These are phyloP conservation scores for Drosophila elegans DNA, from an alignment of 1,140 invertebrate genomes.

Conservation along the genomic window DNA sequence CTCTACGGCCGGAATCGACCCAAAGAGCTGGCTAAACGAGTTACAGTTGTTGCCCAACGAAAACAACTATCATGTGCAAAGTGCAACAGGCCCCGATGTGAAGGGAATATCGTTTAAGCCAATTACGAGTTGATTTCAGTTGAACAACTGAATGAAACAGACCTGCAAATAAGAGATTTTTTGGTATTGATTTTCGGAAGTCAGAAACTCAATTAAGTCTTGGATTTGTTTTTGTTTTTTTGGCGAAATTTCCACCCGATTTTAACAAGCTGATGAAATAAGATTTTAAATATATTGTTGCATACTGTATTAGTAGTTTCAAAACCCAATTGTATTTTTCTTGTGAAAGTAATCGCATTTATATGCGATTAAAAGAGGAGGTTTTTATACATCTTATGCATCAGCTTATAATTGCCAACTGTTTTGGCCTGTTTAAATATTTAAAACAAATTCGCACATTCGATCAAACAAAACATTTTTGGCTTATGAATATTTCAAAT, in stretches of 20 bases:
- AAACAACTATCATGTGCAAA: conserved; percentile 47
- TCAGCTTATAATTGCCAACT: no score
- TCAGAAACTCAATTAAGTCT: background rate
- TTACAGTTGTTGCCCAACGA: conserved; percentile 49
- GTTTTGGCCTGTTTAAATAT: conserved; percentile 3
- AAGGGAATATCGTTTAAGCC: conserved; percentile 4
- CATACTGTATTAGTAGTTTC: no score
- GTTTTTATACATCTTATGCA: no score
- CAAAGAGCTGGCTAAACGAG: conserved; percentile 37
- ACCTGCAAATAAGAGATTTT: background rate
- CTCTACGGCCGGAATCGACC: conserved; percentile 45
- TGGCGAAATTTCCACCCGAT: no score
- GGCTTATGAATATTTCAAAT: conserved; percentile 24
- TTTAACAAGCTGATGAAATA: no score
- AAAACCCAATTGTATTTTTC: no score
- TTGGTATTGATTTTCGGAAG: conserved; percentile 9
- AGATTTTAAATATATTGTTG: no score
- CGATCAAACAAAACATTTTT: conserved; percentile 9
- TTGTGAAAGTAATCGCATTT: no score
- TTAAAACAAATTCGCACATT: conserved; percentile 12
- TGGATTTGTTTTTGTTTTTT: no score
- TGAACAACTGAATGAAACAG: background rate
- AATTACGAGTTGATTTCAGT: conserved; percentile 1
- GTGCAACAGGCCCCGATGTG: conserved; percentile 27
- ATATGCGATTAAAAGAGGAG: no score